phyloP scores from a whole-genome alignment of 2,888 invertebrate species.

The Mythimna lalbum region DNA sequence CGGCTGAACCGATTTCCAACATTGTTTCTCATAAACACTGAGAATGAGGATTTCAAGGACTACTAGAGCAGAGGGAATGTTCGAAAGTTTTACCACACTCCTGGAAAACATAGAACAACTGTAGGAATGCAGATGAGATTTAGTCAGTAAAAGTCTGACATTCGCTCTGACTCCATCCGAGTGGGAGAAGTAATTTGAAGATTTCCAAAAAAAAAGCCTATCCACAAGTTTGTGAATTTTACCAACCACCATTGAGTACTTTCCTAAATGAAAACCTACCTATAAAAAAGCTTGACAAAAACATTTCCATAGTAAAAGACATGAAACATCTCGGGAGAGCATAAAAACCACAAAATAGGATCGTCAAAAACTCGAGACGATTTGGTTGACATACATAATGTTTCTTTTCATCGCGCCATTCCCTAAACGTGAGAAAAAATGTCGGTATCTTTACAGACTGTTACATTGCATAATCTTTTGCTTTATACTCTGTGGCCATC shows the following conservation, averaged over 20 bases:
- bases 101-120: too few relatives aligned
- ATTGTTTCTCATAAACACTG: too few relatives aligned
- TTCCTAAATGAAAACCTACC: not conserved
- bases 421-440: constrained; percentile 28
- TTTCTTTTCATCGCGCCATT: constrained; percentile 42
- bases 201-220: too few relatives aligned
- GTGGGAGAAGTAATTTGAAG: too few relatives aligned
- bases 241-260: too few relatives aligned
- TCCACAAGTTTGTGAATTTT: not conserved
- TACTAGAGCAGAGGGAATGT: too few relatives aligned
- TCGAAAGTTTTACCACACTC: too few relatives aligned
- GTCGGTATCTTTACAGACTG: constrained; percentile 17
- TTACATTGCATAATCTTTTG: constrained; percentile 43
- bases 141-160: too few relatives aligned
- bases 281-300: not conserved
- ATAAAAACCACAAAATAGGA: constrained; percentile 24
- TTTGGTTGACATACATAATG: constrained; percentile 47
- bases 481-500: constrained; percentile 27
- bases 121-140: too few relatives aligned
- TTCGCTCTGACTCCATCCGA: too few relatives aligned
- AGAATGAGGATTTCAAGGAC: too few relatives aligned
- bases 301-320: not conserved
- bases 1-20: too few relatives aligned
- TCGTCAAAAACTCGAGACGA: constrained; percentile 24
- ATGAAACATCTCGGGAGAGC: not conserved